Conservation (phyloP, 2,888 invertebrate genomes). For the Atherix ibis region DNA sequence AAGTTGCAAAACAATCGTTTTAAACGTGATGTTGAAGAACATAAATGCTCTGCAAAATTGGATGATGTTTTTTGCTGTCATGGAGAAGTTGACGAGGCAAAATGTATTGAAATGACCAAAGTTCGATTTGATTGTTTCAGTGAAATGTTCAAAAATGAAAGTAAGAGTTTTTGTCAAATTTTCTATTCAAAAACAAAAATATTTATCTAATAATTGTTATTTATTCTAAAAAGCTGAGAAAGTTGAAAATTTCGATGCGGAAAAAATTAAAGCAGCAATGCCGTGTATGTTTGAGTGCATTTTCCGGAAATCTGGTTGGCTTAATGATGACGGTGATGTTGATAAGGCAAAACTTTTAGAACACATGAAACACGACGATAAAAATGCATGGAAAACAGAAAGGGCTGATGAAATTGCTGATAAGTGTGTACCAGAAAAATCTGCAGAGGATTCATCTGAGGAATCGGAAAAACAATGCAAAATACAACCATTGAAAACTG, state of each 20-base stretch:
- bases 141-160: too few relatives aligned
- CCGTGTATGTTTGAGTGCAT: not conserved
- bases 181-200: too few relatives aligned
- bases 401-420: not conserved
- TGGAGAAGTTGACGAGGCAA: too few relatives aligned
- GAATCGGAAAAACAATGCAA: not conserved
- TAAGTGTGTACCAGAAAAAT: not conserved
- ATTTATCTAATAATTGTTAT: too few relatives aligned
- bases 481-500: not conserved
- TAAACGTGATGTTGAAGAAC: too few relatives aligned
- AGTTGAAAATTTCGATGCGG: not conserved
- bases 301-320: not conserved
- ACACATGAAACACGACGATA: not conserved
- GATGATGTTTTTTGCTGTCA: too few relatives aligned
- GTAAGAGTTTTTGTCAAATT: too few relatives aligned
- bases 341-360: not conserved
- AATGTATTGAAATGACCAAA: too few relatives aligned
- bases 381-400: not conserved
- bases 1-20: too few relatives aligned
- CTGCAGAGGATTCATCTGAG: not conserved
- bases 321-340: not conserved
- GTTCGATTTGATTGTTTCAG: too few relatives aligned
- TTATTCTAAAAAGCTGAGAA: too few relatives aligned
- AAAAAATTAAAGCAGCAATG: not conserved
- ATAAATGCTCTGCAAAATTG: too few relatives aligned